Conservation (phyloP, 2,797 vertebrate genomes). For the Hipposideros larvatus region DNA sequence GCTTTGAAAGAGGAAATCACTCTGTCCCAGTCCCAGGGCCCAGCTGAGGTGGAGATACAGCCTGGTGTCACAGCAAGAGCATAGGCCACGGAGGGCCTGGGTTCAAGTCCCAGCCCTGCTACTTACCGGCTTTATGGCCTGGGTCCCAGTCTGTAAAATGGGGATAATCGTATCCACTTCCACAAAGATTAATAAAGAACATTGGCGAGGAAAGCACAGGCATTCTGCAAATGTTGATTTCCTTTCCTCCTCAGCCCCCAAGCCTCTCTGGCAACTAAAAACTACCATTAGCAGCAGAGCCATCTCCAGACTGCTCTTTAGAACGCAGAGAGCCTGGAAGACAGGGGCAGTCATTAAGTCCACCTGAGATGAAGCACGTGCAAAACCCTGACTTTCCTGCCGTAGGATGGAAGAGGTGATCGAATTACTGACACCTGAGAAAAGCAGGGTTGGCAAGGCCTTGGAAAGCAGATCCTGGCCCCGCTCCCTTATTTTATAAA, state of each 20-base stretch:
- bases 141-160: constrained; percentile 14
- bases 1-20: background rate
- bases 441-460: background rate
- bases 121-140: background rate
- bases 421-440: constrained; percentile 53
- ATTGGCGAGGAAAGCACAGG: background rate
- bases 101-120: constrained; percentile 30
- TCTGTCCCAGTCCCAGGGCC: background rate
- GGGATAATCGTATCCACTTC: background rate
- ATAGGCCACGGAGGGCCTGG: background rate
- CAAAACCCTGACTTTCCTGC: background rate
- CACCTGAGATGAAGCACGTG: background rate
- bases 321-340: background rate
- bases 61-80: background rate
- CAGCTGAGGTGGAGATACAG: background rate
- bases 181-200: background rate
- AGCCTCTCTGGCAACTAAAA: constrained; percentile 23
- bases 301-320: background rate
- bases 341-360: background rate
- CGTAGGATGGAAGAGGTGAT: background rate
- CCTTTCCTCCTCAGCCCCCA: background rate
- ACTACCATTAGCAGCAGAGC: background rate
- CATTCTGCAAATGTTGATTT: background rate
- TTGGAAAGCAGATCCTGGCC: background rate
- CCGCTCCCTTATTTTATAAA: background rate